Base-by-base conservation (phyloP, 2,888 invertebrate species). In the Euclidia mi region DNA sequence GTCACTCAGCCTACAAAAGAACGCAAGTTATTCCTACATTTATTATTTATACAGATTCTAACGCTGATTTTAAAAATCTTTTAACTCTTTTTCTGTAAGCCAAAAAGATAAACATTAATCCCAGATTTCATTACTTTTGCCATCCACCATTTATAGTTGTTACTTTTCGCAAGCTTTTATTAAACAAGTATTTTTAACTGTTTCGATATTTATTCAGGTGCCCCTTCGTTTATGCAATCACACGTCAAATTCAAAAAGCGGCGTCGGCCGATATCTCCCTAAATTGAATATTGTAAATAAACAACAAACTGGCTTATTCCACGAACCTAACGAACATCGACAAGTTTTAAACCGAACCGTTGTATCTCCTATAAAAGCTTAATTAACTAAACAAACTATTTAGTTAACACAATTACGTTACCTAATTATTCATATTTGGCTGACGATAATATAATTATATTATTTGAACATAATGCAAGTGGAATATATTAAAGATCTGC, bases 1-100 rank as follows among this genome's bases (percentile, higher is more conserved):
- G 25, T 41, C 65, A 45, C 52, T 42, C 47, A 17, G 17, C 44
- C 35, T 47, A 32, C 40, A 40, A 47, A 47, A 42, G 53, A 55
- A 57, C 45, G 45, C 43, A 56, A 56, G 56, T 18, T 50, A 44
- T n/a, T 14, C 43, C 20, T 40, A 41, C 20, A 50, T 50, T 37
- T 58, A 25, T 40, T 41, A 48, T 51, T 42, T 56, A 12, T 15
- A 45, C 1, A 31, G 17, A 42, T 42, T 29, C 11, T 15, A 15
- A 10, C 18, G 9, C 2, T 6, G 3, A 29, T 10, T 42, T 43
- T 29, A 29, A 29, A 42, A 14, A 42, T 15, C 14, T 11, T 42
- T 29, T 42, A 42, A 15, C 29, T n/a, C 12, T 42, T 43, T 43
- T 31, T 43, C 25, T 18, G 6, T 20, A n/a, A 38, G 18, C 0